A percentile compares a stretch with the other conserved stretches of the same genome.
These are phyloP conservation scores for Parauchenoglanis punctatus DNA, from an alignment of 2,797 vertebrate species.

Conservation along the genomic window DNA sequence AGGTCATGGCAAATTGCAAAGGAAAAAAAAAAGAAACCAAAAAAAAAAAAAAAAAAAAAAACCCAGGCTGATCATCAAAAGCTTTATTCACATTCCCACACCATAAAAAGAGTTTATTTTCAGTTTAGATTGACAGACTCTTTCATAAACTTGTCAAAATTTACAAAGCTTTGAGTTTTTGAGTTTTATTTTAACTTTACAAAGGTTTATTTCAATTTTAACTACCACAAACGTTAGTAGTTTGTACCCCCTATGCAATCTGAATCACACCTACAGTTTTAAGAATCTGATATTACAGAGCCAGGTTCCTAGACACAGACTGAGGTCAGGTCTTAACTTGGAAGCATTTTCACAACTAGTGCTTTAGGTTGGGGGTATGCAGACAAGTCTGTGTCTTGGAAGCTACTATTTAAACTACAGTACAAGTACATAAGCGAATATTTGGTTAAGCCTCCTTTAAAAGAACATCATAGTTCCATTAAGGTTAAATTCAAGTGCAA, in stretches of 20 bases:
- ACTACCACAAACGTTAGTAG: neutral
- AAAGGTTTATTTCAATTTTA: neutral
- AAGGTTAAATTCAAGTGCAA: neutral
- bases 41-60: neutral
- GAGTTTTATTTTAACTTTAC: neutral
- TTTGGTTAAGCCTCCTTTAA: neutral
- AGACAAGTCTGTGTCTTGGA: neutral
- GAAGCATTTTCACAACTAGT: neutral
- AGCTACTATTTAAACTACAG: neutral
- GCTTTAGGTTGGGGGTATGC: neutral
- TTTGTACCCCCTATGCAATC: neutral
- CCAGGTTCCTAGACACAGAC: slow-evolving; percentile 46
- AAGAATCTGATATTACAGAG: slow-evolving; percentile 1
- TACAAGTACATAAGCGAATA: neutral
- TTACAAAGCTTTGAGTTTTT: neutral
- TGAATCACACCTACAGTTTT: neutral
- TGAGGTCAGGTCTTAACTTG: neutral
- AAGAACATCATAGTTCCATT: neutral
- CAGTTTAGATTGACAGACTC: neutral
- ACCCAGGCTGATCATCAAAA: neutral
- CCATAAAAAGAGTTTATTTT: slow-evolving; percentile 6
- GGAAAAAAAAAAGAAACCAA: neutral
- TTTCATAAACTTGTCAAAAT: neutral
- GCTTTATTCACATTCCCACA: slow-evolving; percentile 27
- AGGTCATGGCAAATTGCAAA: neutral